Evolutionary conservation across 2,797 vertebrate genomes (phyloP).

Genomic region (Cossypha niveicapilla): DNA sequence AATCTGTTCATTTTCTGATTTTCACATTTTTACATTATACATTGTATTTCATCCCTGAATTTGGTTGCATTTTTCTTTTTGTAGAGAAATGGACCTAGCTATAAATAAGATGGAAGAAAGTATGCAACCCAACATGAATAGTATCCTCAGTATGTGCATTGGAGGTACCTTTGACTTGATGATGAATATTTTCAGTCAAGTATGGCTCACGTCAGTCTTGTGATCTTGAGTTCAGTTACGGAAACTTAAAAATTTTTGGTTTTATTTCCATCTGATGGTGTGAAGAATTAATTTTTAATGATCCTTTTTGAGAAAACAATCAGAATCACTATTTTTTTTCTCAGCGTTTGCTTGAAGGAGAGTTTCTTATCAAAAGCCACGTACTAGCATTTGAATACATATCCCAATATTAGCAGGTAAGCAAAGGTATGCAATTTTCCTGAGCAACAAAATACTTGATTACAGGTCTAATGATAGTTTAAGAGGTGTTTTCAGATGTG

Average conservation of each 20-base stretch:
- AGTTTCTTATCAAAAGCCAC: background rate
- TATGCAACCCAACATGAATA: background rate
- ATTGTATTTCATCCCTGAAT: background rate
- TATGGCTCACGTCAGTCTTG: background rate
- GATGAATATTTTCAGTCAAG: background rate
- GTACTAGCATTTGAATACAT: background rate
- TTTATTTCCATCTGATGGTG: background rate
- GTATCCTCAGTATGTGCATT: background rate
- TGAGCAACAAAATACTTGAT: conserved; percentile 69
- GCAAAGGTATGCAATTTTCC: conserved; percentile 55
- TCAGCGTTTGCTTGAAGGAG: background rate
- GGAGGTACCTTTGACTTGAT: background rate
- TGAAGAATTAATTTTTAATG: background rate
- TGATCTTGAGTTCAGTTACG: background rate
- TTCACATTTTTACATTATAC: background rate
- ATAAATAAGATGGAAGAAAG: background rate
- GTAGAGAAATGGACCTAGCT: background rate
- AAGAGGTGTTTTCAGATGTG: conserved; percentile 67
- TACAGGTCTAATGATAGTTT: conserved; percentile 71
- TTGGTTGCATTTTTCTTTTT: background rate
- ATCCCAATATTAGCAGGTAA: conserved; percentile 45
- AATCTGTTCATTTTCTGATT: background rate
- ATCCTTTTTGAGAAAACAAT: background rate
- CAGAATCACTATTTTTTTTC: background rate
- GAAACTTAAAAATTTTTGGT: background rate